Percentiles rank a stretch among this genome's conserved stretches.
phyloP scores from a whole-genome alignment of 2,113 vertebrate species.

The Mormoops blainvillei region DNA sequence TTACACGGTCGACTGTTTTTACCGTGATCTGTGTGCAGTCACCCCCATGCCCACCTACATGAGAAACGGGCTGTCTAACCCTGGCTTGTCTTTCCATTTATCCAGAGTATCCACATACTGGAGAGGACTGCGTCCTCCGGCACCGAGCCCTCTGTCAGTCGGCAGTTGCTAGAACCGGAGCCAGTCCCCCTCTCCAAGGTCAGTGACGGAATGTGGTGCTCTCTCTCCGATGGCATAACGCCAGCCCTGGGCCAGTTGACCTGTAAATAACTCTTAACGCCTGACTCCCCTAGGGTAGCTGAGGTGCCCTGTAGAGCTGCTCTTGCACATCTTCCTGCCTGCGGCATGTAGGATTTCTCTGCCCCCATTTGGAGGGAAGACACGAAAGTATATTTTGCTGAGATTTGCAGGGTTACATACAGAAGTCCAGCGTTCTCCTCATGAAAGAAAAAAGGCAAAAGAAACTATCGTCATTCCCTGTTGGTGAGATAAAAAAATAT shows the following conservation, averaged over 20 bases:
- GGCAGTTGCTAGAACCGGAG: slow-evolving; percentile 80
- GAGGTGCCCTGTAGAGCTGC: background rate
- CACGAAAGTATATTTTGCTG: background rate
- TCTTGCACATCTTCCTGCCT: background rate
- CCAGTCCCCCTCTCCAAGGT: slow-evolving; percentile 79
- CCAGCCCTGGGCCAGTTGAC: background rate
- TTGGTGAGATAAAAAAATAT: background rate
- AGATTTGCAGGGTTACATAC: background rate
- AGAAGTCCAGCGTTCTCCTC: background rate
- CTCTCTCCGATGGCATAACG: background rate
- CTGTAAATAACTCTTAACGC: background rate
- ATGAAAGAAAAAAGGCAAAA: background rate
- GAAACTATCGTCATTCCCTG: background rate
- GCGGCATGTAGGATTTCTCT: background rate
- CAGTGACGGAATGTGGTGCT: slow-evolving; percentile 27
- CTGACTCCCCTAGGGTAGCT: background rate
- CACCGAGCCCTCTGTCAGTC: slow-evolving; percentile 80
- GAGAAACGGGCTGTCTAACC: background rate
- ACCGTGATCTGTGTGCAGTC: background rate
- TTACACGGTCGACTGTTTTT: background rate
- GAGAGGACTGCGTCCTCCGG: slow-evolving; percentile 81
- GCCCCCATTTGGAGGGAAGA: background rate
- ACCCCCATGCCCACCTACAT: background rate
- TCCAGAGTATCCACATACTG: slow-evolving; percentile 78
- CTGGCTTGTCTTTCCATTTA: slow-evolving; percentile 3